phyloP scores from a whole-genome alignment of 2,113 vertebrate genomes.

The Dipodomys stephensi region DNA sequence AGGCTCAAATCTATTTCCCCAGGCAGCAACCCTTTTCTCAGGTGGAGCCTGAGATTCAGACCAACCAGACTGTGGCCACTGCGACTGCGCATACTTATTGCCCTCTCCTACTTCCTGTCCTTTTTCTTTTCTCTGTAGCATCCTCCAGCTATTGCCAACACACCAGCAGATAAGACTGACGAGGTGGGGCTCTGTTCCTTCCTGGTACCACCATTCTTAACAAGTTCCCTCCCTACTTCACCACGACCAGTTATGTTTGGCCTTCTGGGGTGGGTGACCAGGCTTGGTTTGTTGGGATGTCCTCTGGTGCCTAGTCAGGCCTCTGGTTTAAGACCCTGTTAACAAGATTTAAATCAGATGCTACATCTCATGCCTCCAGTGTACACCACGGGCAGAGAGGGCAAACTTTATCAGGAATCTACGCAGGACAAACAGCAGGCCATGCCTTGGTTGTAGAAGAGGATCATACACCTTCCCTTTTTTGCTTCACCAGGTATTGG shows the following conservation, averaged over 20 bases:
- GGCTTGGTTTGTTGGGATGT: neutral
- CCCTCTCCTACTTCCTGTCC: too few relatives aligned
- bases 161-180: too few relatives aligned
- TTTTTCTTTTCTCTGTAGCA: too few relatives aligned
- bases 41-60: neutral
- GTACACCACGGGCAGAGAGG: neutral
- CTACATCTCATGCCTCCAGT: too few relatives aligned
- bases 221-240: neutral
- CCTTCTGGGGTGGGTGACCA: neutral
- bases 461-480: neutral
- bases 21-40: too few relatives aligned
- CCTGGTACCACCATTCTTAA: neutral
- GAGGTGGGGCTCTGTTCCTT: neutral
- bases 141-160: too few relatives aligned
- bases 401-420: neutral
- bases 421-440: neutral
- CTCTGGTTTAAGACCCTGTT: neutral
- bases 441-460: neutral
- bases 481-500: neutral
- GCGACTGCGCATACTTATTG: too few relatives aligned
- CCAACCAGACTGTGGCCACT: neutral
- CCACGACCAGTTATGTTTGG: neutral
- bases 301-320: neutral
- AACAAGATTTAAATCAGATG: neutral
- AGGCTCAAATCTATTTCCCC: neutral